phyloP scores from a whole-genome alignment of 2,113 vertebrate species.

The Siniperca chuatsi region DNA sequence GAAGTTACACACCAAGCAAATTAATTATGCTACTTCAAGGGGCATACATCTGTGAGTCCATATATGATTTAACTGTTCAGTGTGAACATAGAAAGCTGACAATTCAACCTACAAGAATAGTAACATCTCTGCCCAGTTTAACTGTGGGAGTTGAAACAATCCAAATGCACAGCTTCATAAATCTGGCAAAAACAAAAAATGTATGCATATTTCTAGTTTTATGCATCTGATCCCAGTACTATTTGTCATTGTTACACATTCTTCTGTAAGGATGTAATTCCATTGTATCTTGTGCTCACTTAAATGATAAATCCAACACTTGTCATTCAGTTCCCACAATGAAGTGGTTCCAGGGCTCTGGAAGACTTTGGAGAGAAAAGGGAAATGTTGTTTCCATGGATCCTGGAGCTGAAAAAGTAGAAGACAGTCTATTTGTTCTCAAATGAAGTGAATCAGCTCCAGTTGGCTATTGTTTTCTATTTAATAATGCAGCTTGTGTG shows the following conservation, averaged over 20 bases:
- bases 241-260: constrained; percentile 38
- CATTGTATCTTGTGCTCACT: not conserved
- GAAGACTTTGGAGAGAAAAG: not conserved
- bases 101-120: too few species aligned
- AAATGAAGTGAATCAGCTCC: constrained; percentile 34
- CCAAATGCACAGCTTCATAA: not conserved
- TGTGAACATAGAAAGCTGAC: not conserved
- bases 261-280: constrained; percentile 6
- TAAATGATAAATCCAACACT: constrained; percentile 28
- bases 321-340: constrained; percentile 8
- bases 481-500: constrained; percentile 10
- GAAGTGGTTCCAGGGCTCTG: constrained; percentile 11
- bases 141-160: not conserved
- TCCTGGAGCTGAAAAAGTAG: constrained; percentile 26
- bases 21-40: not conserved
- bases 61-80: not conserved
- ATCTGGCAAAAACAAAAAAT: not conserved
- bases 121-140: not conserved
- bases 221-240: not conserved
- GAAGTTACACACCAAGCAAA: not conserved
- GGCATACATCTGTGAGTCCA: not conserved
- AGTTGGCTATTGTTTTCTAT: constrained; percentile 35
- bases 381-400: constrained; percentile 26
- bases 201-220: not conserved
- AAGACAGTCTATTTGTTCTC: constrained; percentile 16